phyloP scores from a whole-genome alignment of 2,113 vertebrate genomes.

The Gobius niger region DNA sequence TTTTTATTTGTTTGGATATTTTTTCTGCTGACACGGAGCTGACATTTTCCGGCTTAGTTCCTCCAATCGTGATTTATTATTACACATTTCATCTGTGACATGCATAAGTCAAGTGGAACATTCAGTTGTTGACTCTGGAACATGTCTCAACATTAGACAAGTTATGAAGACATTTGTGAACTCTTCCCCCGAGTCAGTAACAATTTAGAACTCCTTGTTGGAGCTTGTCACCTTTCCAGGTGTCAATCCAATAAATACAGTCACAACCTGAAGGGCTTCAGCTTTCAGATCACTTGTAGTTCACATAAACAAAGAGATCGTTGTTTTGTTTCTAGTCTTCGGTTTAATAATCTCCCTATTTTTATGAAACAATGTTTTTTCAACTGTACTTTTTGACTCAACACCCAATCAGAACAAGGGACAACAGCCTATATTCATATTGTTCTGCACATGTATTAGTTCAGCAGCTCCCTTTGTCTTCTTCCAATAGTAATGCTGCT shows the following conservation, averaged over 20 bases:
- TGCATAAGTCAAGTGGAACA: neutral
- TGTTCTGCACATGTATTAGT: no score
- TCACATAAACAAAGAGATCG: neutral
- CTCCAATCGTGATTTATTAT: neutral
- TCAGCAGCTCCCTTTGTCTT: no score
- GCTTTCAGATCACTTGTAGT: neutral
- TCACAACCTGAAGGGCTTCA: neutral
- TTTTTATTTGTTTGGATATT: no score
- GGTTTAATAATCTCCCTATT: neutral
- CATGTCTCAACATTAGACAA: neutral
- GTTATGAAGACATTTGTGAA: neutral
- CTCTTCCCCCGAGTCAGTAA: neutral
- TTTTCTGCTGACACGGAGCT: no score
- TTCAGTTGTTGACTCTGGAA: neutral
- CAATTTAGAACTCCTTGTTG: neutral
- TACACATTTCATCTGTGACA: neutral
- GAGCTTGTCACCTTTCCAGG: neutral
- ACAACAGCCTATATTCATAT: no score
- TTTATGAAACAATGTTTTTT: neutral
- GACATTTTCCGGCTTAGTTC: no score
- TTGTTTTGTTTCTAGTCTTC: neutral
- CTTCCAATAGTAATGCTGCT: no score
- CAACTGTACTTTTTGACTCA: no score
- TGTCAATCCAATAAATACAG: neutral
- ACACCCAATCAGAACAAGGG: no score